Evolutionary conservation across 2,113 vertebrate species (phyloP).

Genomic region (Oceanites oceanicus): DNA sequence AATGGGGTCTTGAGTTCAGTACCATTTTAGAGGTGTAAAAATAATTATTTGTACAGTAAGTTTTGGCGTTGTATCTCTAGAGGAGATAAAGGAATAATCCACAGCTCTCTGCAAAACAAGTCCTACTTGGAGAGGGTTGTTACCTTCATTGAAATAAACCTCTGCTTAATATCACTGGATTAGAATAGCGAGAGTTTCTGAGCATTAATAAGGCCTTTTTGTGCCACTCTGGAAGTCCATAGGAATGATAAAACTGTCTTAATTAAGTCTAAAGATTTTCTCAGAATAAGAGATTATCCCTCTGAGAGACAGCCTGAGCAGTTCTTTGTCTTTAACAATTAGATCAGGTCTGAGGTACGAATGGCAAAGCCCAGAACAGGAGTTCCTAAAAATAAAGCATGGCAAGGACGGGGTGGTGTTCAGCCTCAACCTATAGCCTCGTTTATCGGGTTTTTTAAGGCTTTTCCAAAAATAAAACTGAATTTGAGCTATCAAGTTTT

Average conservation of each 20-base stretch:
- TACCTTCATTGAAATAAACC: conserved; percentile 7
- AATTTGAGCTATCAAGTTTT: not conserved
- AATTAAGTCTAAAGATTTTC: conserved; percentile 59
- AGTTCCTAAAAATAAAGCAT: not conserved
- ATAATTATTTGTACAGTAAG: conserved; percentile 1
- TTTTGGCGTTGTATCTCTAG: not conserved
- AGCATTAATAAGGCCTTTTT: conserved; percentile 10
- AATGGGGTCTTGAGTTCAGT: not conserved
- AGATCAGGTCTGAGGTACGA: not conserved
- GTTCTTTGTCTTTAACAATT: conserved; percentile 36
- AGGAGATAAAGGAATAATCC: conserved; percentile 10
- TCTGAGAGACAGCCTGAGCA: not conserved
- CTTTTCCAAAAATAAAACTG: not conserved
- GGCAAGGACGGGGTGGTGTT: not conserved
- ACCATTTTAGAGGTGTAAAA: not conserved
- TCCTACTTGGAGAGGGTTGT: not conserved
- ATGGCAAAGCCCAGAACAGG: not conserved
- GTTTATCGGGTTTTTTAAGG: not conserved
- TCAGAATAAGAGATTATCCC: conserved; percentile 35
- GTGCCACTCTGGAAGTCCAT: conserved; percentile 17
- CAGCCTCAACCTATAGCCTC: not conserved
- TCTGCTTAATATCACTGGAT: not conserved
- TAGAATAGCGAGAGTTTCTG: not conserved
- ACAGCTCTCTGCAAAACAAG: not conserved
- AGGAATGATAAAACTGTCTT: conserved; percentile 49